Conservation (phyloP, 2,888 invertebrate species). For the Neelides folsomi region DNA sequence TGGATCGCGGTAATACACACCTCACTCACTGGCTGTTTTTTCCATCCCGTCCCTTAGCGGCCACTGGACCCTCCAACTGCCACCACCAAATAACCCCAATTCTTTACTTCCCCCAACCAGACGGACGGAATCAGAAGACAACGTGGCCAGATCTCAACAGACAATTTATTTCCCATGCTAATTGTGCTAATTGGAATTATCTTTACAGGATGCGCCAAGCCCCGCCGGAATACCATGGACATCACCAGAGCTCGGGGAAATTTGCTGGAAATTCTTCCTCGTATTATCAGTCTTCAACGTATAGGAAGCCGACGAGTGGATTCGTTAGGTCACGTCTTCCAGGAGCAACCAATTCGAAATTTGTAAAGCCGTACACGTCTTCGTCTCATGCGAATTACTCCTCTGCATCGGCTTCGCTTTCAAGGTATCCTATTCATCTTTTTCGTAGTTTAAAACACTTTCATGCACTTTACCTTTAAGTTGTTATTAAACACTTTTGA, state of each 20-base stretch:
- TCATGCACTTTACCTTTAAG: too few relatives aligned
- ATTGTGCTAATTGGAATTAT: not conserved
- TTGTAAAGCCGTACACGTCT: too few relatives aligned
- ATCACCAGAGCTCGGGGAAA: not conserved
- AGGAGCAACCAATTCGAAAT: not conserved
- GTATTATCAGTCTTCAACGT: not conserved
- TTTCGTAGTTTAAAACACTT: too few relatives aligned
- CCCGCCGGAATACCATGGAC: slow-evolving; percentile 31
- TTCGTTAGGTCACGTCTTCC: not conserved
- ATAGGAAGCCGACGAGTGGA: not conserved
- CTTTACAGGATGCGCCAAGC: slow-evolving; percentile 29
- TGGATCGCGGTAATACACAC: slow-evolving; percentile 30
- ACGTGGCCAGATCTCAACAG: not conserved
- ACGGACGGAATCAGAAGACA: not conserved
- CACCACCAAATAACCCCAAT: not conserved
- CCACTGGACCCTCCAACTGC: not conserved
- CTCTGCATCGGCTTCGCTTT: too few relatives aligned
- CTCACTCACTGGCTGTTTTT: not conserved
- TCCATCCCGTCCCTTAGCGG: not conserved
- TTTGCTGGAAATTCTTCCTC: slow-evolving; percentile 2
- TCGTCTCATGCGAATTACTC: too few relatives aligned
- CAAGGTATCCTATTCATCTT: too few relatives aligned
- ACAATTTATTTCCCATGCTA: not conserved
- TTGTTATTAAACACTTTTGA: too few relatives aligned
- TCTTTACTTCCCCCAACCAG: not conserved